A percentile compares a stretch with the other conserved stretches of the same genome.
Conservation (phyloP, 2,113 vertebrate species). For the Rhadina sibilatrix region DNA sequence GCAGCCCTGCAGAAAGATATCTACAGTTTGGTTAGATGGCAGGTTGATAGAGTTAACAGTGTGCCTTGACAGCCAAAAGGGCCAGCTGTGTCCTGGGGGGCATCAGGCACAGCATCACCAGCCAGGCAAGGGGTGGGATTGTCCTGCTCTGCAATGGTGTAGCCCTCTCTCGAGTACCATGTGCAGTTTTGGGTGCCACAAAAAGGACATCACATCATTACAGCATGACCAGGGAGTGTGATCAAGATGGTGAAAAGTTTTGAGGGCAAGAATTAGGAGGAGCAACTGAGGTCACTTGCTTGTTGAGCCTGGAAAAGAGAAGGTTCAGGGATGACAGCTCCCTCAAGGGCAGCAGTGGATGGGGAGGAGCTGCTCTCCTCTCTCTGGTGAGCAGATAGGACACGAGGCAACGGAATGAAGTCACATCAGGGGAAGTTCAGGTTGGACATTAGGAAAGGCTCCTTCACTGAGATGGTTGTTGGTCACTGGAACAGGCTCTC, state of each 20-base stretch:
- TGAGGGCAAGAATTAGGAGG: accelerated
- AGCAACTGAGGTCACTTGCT: not conserved
- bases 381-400: not conserved
- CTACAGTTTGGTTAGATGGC: not conserved
- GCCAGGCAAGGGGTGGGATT: accelerated
- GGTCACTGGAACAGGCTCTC: not conserved
- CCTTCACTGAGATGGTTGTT: not conserved
- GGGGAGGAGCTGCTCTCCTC: not conserved
- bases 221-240: not conserved
- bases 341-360: accelerated
- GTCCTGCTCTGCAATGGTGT: not conserved
- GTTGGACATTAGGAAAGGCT: not conserved
- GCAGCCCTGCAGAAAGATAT: not conserved
- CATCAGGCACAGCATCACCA: not conserved
- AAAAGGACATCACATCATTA: not conserved
- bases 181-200: not conserved
- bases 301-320: not conserved
- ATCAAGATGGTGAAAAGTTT: not conserved
- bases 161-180: not conserved
- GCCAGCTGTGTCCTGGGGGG: not conserved
- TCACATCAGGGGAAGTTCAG: not conserved
- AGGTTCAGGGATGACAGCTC: not conserved
- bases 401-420: not conserved
- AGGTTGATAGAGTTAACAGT: not conserved
- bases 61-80: not conserved